phyloP scores from a whole-genome alignment of 53 echinoderm and acorn worm species.

The Actinopyga echinites region DNA sequence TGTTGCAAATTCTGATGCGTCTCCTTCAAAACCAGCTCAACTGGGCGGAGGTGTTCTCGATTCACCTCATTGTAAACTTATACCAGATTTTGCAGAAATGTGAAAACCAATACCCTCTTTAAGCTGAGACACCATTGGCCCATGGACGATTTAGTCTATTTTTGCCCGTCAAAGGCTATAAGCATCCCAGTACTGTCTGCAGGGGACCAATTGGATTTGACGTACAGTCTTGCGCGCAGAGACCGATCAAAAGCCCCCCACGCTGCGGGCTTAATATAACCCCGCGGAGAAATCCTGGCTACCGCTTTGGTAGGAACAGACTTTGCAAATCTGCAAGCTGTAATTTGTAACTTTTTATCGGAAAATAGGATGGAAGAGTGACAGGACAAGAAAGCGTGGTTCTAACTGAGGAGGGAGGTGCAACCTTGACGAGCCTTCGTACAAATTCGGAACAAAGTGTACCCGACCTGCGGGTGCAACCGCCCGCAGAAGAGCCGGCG shows the following conservation, averaged over 20 bases:
- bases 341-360: conserved; percentile 6
- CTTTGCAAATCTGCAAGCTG: not conserved
- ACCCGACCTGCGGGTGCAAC: conserved; percentile 6
- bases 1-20: conserved; percentile 7
- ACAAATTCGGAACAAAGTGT: conserved; percentile 26
- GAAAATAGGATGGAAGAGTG: conserved; percentile 25
- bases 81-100: conserved; percentile 29
- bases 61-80: conserved; percentile 31
- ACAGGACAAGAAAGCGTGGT: not conserved
- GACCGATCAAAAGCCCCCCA: conserved; percentile 18
- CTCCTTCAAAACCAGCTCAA: not conserved
- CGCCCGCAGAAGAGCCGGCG: conserved; percentile 24
- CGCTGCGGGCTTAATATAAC: conserved; percentile 15
- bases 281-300: conserved; percentile 25
- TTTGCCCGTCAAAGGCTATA: conserved; percentile 31
- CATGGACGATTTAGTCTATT: conserved; percentile 11
- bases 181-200: conserved; percentile 12
- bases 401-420: conserved; percentile 12
- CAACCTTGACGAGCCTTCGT: conserved; percentile 13
- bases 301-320: not conserved
- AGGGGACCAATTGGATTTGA: not conserved
- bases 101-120: conserved; percentile 29
- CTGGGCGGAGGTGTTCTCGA: conserved; percentile 28
- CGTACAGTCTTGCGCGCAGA: not conserved
- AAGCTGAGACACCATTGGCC: not conserved